Percentiles rank a stretch among this genome's conserved stretches.
phyloP scores from a whole-genome alignment of 2,113 vertebrate species.

The Chionis minor region DNA sequence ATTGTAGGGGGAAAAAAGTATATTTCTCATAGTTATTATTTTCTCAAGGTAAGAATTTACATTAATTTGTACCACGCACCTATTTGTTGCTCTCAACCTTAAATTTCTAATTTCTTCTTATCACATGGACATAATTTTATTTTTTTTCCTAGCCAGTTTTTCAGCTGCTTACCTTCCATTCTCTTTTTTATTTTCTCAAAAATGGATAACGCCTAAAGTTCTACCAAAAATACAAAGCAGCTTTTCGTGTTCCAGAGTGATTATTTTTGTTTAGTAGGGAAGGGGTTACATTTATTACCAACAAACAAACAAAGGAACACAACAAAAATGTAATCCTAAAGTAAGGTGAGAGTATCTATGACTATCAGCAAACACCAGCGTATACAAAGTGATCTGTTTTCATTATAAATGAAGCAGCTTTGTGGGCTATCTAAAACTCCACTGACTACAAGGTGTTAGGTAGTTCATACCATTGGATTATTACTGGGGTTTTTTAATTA shows the following conservation, averaged over 20 bases:
- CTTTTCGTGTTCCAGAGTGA: not conserved
- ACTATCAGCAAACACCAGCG: not conserved
- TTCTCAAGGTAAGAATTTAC: not conserved
- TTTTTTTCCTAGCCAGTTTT: not conserved
- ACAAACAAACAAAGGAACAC: not conserved
- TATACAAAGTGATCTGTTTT: not conserved
- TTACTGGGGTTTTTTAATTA: not conserved
- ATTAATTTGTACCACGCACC: not conserved
- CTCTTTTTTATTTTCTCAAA: not conserved
- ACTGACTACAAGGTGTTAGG: not conserved
- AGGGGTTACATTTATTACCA: not conserved
- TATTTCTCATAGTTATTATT: not conserved
- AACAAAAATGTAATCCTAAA: not conserved
- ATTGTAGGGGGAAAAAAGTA: accelerated
- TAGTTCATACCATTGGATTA: not conserved
- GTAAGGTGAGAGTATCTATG: not conserved
- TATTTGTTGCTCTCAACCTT: not conserved
- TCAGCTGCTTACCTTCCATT: not conserved
- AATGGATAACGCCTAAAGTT: not conserved
- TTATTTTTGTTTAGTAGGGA: not conserved
- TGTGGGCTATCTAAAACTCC: not conserved
- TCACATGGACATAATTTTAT: not conserved
- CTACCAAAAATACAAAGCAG: not conserved
- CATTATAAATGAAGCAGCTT: not conserved
- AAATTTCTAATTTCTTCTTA: not conserved